A percentile compares a stretch with the other conserved stretches of the same genome.
Conservation (phyloP, 2,888 invertebrate species). For the Bellardia pandia region DNA sequence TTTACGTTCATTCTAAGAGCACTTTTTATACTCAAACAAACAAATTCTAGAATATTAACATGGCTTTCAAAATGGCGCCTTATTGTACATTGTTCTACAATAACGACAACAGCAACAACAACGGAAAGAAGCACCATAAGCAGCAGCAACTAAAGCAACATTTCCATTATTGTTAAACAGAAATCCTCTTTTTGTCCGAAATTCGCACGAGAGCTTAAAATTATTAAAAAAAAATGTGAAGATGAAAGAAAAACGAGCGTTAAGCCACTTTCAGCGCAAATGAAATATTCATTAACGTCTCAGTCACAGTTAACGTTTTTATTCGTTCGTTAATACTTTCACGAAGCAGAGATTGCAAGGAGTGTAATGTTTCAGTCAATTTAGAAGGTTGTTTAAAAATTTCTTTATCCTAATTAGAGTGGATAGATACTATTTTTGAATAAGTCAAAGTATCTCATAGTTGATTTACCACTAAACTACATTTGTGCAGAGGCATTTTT, state of each 20-base stretch:
- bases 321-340: slow-evolving; percentile 41
- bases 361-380: not conserved
- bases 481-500: no score
- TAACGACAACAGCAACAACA: slow-evolving; percentile 34
- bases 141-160: slow-evolving; percentile 48
- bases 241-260: slow-evolving; percentile 62
- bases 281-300: slow-evolving; percentile 80
- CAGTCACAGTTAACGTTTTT: slow-evolving; percentile 59
- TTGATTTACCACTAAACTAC: no score
- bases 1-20: slow-evolving; percentile 55
- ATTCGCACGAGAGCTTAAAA: slow-evolving; percentile 65
- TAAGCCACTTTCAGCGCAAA: slow-evolving; percentile 75
- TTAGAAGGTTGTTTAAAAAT: not conserved
- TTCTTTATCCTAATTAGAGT: not conserved
- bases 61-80: slow-evolving; percentile 74
- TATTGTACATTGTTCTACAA: slow-evolving; percentile 60
- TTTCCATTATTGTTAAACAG: slow-evolving; percentile 67
- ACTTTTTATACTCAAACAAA: slow-evolving; percentile 27
- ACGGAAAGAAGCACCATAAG: slow-evolving; percentile 2
- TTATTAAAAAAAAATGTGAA: slow-evolving; percentile 16
- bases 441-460: no score
- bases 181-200: slow-evolving; percentile 72
- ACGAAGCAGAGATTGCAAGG: not conserved
- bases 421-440: not conserved
- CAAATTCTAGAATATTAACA: slow-evolving; percentile 54